Conservation (phyloP, 2,113 vertebrate species). For the Catagonus wagneri region DNA sequence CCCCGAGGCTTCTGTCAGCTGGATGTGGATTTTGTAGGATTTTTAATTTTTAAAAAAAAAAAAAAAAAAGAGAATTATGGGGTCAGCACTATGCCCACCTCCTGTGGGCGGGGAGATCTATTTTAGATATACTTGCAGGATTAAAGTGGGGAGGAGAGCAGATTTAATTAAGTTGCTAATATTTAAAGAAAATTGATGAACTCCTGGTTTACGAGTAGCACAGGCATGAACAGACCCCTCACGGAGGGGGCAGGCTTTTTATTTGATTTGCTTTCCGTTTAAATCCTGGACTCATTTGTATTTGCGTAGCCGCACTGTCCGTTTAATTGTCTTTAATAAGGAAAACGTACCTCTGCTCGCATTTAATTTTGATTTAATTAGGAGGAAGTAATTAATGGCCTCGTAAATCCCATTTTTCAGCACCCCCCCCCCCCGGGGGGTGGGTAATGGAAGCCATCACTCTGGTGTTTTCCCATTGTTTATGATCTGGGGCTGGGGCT, state of each 20-base stretch:
- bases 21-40: slow-evolving; percentile 89
- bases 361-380: slow-evolving; percentile 91
- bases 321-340: slow-evolving; percentile 89
- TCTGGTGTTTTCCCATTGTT: slow-evolving; percentile 60
- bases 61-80: slow-evolving; percentile 87
- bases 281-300: slow-evolving; percentile 82
- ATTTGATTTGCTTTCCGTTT: slow-evolving; percentile 87
- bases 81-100: slow-evolving; percentile 90
- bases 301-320: slow-evolving; percentile 86
- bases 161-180: slow-evolving; percentile 94
- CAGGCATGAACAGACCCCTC: slow-evolving; percentile 77
- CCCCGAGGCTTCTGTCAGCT: slow-evolving; percentile 87
- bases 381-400: slow-evolving; percentile 87
- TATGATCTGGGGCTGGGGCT: not conserved
- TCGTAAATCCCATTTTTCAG: slow-evolving; percentile 81
- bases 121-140: slow-evolving; percentile 91
- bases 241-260: slow-evolving; percentile 80
- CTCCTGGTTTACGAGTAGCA: slow-evolving; percentile 85
- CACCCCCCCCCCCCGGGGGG: slow-evolving; percentile 74
- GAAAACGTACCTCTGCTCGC: slow-evolving; percentile 86
- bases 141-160: slow-evolving; percentile 87
- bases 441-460: slow-evolving; percentile 56
- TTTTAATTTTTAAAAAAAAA: slow-evolving; percentile 75
- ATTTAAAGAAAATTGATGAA: slow-evolving; percentile 93
- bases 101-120: slow-evolving; percentile 90